phyloP scores from a whole-genome alignment of 2,113 vertebrate species.

The Chrysemys picta region DNA sequence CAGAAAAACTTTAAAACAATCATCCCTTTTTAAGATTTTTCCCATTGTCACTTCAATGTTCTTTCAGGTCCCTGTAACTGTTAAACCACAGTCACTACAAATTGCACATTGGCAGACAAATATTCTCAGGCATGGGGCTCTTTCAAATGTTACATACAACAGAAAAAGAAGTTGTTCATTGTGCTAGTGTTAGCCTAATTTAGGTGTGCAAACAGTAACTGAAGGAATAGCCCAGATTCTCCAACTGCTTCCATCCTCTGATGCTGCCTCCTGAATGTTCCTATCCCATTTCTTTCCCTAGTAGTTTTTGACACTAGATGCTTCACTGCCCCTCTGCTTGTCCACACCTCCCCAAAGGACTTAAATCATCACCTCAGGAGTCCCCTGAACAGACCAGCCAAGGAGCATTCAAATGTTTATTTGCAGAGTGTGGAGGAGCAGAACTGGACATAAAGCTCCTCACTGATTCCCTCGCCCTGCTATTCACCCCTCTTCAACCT shows the following conservation, averaged over 20 bases:
- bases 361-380: not conserved
- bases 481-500: not conserved
- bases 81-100: not conserved
- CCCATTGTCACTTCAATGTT: not conserved
- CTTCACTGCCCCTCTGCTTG: not conserved
- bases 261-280: slow-evolving; percentile 7
- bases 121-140: slow-evolving; percentile 20
- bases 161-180: not conserved
- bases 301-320: slow-evolving; percentile 16
- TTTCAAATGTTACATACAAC: slow-evolving; percentile 3
- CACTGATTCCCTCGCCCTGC: not conserved
- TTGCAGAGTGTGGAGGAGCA: not conserved
- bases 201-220: not conserved
- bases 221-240: slow-evolving; percentile 4
- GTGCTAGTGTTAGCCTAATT: not conserved
- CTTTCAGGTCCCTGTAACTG: slow-evolving; percentile 9
- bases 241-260: slow-evolving; percentile 47
- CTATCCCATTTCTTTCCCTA: not conserved
- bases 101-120: slow-evolving; percentile 37
- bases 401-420: not conserved
- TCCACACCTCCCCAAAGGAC: not conserved
- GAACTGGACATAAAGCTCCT: not conserved
- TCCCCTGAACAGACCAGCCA: slow-evolving; percentile 1
- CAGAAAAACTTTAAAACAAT: slow-evolving; percentile 23
- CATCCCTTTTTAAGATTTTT: slow-evolving; percentile 11